Base-by-base conservation (phyloP, 2,113 vertebrate species). In the Platysternon megacephalum region DNA sequence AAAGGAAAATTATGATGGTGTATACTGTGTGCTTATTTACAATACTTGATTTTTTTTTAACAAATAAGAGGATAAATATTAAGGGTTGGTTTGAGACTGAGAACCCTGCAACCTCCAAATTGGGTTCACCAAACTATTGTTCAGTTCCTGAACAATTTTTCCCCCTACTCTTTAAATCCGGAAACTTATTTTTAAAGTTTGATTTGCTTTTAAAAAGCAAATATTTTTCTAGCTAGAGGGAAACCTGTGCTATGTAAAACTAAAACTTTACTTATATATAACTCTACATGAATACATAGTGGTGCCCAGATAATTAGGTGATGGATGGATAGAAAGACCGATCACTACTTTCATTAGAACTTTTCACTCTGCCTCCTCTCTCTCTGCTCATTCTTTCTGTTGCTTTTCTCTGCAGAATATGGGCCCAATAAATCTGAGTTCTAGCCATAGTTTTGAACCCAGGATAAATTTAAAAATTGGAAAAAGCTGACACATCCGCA, bases 401-500 rank as follows among this genome's bases (percentile, higher is more conserved):
- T 74, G 74, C n/a, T 92, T 87, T 91, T 24, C 74, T 68, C 42
- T 87, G n/a, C 0, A 3, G 46, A 44, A 8, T 86, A 53, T 24
- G 9, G 88, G 86, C 46, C 28, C 44, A 88, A n/a, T n/a, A 87
- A 32, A 2, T 56, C 2, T 0, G 2, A 84, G 4, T 13, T 88
- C 52, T 93, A 6, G 1, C 7, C 42, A 11, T 2, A 16, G 44
- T 86, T 78, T 53, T 65, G 72, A 91, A 85, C 80, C 83, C 76
- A 82, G 46, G 83, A n/a, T 1, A 39, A 22, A 8, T 32, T 24
- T 7, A 53, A 49, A 58, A 87, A 53, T 2, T 9, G 8, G 42
- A 58, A 19, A 46, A 52, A 46, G 8, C 1, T 84, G 5, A 32
- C 0, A 0, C 8, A 46, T 6, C 24, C 22, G 2, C 24, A 48